Percentiles rank a stretch among this genome's conserved stretches.
These are phyloP conservation scores for Acrossocheilus wenchowensis DNA, from an alignment of 2,797 vertebrate genomes.

Conservation along the genomic window DNA sequence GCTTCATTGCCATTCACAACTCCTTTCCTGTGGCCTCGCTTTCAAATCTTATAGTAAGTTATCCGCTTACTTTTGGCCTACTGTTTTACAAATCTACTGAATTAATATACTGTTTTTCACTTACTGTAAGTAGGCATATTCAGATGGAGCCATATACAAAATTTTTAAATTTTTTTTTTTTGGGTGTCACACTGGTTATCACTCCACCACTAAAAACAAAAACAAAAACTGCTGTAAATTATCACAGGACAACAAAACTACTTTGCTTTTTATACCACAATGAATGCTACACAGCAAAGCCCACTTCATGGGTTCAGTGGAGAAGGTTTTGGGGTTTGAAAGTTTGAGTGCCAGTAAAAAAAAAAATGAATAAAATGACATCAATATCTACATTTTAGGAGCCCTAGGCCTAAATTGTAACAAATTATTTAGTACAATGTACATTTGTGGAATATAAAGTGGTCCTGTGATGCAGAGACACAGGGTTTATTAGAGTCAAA, in stretches of 20 bases:
- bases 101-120: neutral
- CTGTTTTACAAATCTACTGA: neutral
- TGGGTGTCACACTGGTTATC: neutral
- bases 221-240: neutral
- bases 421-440: slow-evolving; percentile 26
- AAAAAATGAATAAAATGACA: neutral
- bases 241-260: neutral
- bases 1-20: neutral
- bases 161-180: too few species aligned
- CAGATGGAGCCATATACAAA: neutral
- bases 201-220: neutral
- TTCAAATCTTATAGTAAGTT: neutral
- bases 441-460: slow-evolving; percentile 27
- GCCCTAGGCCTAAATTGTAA: neutral
- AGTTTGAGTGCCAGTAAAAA: neutral
- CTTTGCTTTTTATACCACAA: neutral
- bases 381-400: neutral
- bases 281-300: neutral
- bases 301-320: neutral
- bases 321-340: neutral
- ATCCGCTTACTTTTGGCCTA: too few species aligned
- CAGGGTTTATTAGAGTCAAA: slow-evolving; percentile 35
- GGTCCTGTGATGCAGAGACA: neutral
- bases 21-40: neutral
- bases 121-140: neutral